Percentiles rank a stretch among this genome's conserved stretches.
Conservation (phyloP, 2,888 invertebrate genomes). For the Vanessa cardui region DNA sequence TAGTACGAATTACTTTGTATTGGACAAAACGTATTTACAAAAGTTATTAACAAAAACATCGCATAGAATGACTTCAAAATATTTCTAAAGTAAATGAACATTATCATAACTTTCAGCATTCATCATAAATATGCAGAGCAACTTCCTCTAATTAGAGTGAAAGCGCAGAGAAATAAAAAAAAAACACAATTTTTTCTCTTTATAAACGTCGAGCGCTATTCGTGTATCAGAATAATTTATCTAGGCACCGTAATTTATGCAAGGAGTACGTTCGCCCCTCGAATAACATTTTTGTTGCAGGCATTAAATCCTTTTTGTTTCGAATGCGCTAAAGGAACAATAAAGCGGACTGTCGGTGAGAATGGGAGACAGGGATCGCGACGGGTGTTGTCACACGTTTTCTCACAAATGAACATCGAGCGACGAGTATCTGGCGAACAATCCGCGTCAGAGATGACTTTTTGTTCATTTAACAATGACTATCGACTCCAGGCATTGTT, state of each 20-base stretch:
- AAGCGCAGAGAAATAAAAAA: conserved; percentile 28
- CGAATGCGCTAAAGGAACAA: conserved; percentile 43
- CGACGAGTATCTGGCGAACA: conserved; percentile 48
- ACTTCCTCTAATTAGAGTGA: conserved; percentile 33
- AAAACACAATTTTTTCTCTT: conserved; percentile 30
- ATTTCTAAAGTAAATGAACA: conserved; percentile 11
- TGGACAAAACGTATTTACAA: background rate
- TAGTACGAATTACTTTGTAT: background rate
- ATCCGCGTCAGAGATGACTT: conserved; percentile 47
- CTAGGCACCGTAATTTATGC: conserved; percentile 40
- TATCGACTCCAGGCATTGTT: conserved; percentile 22
- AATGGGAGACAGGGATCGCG: conserved; percentile 48
- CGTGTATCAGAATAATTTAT: conserved; percentile 43
- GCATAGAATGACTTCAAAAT: conserved; percentile 1
- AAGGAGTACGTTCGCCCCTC: conserved; percentile 26
- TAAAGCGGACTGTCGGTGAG: conserved; percentile 44
- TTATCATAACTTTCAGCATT: conserved; percentile 11
- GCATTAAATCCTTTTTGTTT: conserved; percentile 40
- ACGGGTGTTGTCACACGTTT: conserved; percentile 49
- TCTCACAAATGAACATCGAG: conserved; percentile 52
- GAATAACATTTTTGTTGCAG: conserved; percentile 34
- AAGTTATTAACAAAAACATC: background rate
- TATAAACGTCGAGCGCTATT: conserved; percentile 35
- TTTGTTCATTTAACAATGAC: conserved; percentile 35
- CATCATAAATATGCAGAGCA: conserved; percentile 29